Conservation (phyloP, 2,888 invertebrate genomes). For the Xestia c-nigrum region DNA sequence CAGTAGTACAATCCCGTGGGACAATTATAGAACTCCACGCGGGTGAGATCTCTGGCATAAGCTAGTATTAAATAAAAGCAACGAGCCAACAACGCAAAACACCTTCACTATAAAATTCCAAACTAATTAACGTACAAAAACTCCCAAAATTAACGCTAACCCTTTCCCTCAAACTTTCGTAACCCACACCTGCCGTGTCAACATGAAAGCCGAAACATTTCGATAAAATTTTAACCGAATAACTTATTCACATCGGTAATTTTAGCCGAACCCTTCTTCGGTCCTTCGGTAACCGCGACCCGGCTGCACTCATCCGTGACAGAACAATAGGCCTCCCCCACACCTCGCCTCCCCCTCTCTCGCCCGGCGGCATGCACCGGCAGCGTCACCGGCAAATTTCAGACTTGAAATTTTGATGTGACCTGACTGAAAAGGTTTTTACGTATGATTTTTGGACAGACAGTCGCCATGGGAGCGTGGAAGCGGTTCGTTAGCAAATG, state of each 20-base stretch:
- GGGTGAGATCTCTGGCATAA: not conserved
- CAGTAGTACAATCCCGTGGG: no score
- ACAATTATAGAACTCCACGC: not conserved
- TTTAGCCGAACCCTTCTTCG: conserved; percentile 62
- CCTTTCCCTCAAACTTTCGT: conserved; percentile 40
- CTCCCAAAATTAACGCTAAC: conserved; percentile 31
- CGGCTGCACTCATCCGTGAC: conserved; percentile 76
- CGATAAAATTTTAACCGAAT: conserved; percentile 53
- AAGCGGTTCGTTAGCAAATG: conserved; percentile 56
- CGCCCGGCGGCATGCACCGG: conserved; percentile 63
- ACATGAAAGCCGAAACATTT: conserved; percentile 49
- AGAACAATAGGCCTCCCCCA: conserved; percentile 72
- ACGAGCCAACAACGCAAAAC: not conserved
- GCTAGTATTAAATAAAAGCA: not conserved
- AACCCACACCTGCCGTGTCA: conserved; percentile 35
- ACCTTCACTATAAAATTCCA: not conserved
- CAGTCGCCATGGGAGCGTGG: conserved; percentile 30
- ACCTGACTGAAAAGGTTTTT: conserved; percentile 57
- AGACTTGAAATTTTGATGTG: conserved; percentile 75
- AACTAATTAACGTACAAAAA: conserved; percentile 30
- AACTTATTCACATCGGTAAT: conserved; percentile 69
- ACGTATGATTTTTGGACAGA: conserved; percentile 58
- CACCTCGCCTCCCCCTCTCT: conserved; percentile 30
- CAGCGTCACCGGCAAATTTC: conserved; percentile 67
- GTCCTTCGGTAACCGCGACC: conserved; percentile 67